A percentile compares a stretch with the other conserved stretches of the same genome.
Evolutionary conservation across 2,888 invertebrate genomes (phyloP).

Genomic region (Euspilapteryx auroguttella): DNA sequence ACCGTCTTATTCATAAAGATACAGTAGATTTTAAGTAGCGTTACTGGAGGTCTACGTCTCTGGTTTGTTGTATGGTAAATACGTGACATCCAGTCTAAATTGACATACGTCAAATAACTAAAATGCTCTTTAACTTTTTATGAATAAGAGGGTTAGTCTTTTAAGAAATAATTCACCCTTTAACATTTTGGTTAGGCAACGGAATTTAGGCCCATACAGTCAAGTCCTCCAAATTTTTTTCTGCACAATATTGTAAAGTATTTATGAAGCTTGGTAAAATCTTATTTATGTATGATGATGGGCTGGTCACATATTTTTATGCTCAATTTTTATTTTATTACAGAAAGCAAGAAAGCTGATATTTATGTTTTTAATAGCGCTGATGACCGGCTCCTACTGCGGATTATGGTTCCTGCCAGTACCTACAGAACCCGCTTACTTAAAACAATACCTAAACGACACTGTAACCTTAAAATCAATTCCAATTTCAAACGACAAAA

Average conservation of each 20-base stretch:
- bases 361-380: constrained; percentile 66
- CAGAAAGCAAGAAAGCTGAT: constrained; percentile 68
- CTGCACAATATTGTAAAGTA: neutral
- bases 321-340: constrained; percentile 8
- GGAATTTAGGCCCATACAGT: too few relatives aligned
- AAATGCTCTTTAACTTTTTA: too few relatives aligned
- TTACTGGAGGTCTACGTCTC: too few relatives aligned
- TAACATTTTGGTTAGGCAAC: too few relatives aligned
- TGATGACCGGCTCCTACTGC: constrained; percentile 70
- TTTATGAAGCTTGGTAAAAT: neutral
- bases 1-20: too few relatives aligned
- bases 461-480: neutral
- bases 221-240: too few relatives aligned
- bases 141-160: too few relatives aligned
- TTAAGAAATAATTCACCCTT: too few relatives aligned
- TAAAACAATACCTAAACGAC: constrained; percentile 23
- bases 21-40: too few relatives aligned
- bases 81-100: too few relatives aligned
- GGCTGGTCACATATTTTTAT: neutral
- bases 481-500: constrained; percentile 6
- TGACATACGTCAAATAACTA: too few relatives aligned
- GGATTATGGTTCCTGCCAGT: constrained; percentile 66
- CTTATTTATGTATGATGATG: neutral
- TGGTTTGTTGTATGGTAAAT: too few relatives aligned
- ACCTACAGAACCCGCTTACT: constrained; percentile 15